These are phyloP conservation scores for Plemyria rubiginata DNA, from an alignment of 2,888 invertebrate genomes.

Conservation along the genomic window DNA sequence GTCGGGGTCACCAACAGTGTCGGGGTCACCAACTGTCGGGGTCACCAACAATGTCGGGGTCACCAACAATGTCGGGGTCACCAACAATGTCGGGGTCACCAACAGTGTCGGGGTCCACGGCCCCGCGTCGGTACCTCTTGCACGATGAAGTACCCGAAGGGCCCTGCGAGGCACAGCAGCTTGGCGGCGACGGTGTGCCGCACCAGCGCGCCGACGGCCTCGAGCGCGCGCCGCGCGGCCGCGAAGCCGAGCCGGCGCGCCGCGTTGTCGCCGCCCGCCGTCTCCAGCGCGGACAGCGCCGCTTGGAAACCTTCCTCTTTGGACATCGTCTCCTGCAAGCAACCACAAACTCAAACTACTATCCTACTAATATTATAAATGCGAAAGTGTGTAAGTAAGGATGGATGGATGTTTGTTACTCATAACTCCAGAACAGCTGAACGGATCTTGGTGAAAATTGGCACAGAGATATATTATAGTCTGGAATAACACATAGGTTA, in stretches of 20 bases:
- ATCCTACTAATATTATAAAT: too few relatives aligned
- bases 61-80: not conserved
- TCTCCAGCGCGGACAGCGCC: conserved; percentile 71
- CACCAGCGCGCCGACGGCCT: conserved; percentile 90
- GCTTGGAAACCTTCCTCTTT: conserved; percentile 70
- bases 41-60: too few relatives aligned
- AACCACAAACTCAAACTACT: too few relatives aligned
- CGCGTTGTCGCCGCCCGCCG: conserved; percentile 48
- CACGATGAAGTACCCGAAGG: conserved; percentile 94
- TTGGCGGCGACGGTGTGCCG: conserved; percentile 92
- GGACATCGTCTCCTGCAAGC: conserved; percentile 59
- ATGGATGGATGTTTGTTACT: too few relatives aligned
- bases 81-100: not conserved
- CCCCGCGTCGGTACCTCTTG: conserved; percentile 87
- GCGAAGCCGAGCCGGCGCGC: conserved; percentile 81
- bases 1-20: not conserved
- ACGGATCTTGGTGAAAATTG: too few relatives aligned
- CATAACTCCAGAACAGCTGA: too few relatives aligned
- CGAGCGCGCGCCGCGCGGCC: conserved; percentile 88
- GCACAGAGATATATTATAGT: too few relatives aligned
- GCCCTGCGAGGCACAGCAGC: conserved; percentile 93
- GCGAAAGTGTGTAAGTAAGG: too few relatives aligned
- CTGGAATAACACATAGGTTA: too few relatives aligned
- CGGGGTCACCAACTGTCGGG: not conserved
- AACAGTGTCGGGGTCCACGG: too few relatives aligned